A percentile compares a stretch with the other conserved stretches of the same genome.
phyloP scores from a whole-genome alignment of 2,797 vertebrate genomes.

The Threskiornis aethiopicus region DNA sequence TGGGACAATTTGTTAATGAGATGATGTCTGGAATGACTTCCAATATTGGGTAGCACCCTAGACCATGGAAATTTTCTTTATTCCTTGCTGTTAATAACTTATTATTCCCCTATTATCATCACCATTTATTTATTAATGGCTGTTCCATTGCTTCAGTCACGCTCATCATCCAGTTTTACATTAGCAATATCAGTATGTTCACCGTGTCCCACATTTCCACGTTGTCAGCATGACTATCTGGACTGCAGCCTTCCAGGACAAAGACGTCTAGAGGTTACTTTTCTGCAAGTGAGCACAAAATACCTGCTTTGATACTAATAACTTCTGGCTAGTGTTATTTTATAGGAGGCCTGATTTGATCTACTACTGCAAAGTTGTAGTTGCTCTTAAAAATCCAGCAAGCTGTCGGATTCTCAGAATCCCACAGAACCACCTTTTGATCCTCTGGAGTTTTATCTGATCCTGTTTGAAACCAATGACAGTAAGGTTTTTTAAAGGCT shows the following conservation, averaged over 20 bases:
- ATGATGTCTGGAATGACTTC: not conserved
- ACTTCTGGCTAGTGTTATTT: not conserved
- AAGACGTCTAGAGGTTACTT: not conserved
- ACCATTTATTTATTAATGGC: not conserved
- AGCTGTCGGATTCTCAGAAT: rapidly evolving
- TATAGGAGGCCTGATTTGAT: not conserved
- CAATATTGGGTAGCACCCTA: not conserved
- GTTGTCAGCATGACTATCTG: rapidly evolving
- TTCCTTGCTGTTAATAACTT: not conserved
- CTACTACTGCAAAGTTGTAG: not conserved
- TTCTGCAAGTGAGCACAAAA: not conserved
- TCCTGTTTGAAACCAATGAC: rapidly evolving
- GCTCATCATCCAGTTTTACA: not conserved
- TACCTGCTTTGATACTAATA: rapidly evolving
- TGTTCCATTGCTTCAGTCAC: not conserved
- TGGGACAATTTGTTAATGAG: not conserved
- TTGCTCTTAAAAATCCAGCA: rapidly evolving
- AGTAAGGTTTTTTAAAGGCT: rapidly evolving
- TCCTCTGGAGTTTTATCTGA: not conserved
- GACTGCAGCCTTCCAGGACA: not conserved
- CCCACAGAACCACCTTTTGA: rapidly evolving
- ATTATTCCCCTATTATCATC: not conserved
- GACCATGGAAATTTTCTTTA: not conserved
- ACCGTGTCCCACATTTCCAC: rapidly evolving
- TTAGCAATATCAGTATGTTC: rapidly evolving